Base-by-base conservation (phyloP, 2,113 vertebrate genomes). In the Phainopepla nitens region DNA sequence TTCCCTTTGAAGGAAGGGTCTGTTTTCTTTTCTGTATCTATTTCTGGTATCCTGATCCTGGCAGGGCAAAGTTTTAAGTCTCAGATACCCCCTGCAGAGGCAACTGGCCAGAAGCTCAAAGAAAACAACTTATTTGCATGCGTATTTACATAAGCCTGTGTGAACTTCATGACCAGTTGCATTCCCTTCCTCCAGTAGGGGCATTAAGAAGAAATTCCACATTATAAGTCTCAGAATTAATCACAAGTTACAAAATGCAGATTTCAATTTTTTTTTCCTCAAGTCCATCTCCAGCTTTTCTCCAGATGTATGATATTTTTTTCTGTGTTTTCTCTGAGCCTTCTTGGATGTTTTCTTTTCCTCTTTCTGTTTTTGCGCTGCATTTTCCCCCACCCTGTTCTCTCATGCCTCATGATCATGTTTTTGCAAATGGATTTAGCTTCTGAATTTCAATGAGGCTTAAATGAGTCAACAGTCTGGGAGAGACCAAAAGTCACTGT, bases 161-260 rank as follows among this genome's bases (percentile, higher is more conserved):
- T 95, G 96, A 97, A 95, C 95, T 97, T 90, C 88, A 83, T 94
- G 96, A 93, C 90, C 92, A 64, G 90, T 90, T 92, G 76, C 93
- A 89, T 93, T 96, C 96, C 82, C 90, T 93, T 87, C 80, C 64
- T 87, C 76, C 80, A 76, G 57, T 75, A 89, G 94, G 73, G 92
- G 44, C 73, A 90, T 93, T 96, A 89, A 78, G 92, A 89, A 90
- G 70, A 94, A 96, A 94, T 92, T 89, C 92, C 86, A 65, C 82
- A 16, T 95, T 92, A 76, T 87, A 95, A 97, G 58, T 92, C 92
- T 89, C 76, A 53, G 96, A 94, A 90, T 94, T 94, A 97, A 90
- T 89, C 88, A 45, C 71, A 94, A 54, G 66, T 82, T 91, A 47
- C 64, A 71, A 94, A 89, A 85, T 57, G 36, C 86, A 90, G 61